Evolutionary conservation across 1,140 invertebrate species (phyloP).

Genomic region (Drosophila tani): DNA sequence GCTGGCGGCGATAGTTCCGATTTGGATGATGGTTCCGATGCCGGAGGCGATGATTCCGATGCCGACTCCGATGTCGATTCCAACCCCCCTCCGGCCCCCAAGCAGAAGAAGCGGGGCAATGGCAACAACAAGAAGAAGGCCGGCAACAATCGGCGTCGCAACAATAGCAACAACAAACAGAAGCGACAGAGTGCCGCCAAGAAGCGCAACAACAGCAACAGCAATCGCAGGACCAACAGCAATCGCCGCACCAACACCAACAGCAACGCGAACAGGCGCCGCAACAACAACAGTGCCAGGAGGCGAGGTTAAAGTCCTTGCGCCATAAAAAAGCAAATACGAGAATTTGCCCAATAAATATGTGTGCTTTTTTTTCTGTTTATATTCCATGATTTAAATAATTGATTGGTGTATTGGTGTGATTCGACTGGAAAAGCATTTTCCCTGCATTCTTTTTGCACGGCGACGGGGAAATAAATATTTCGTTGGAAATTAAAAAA

Average conservation of each 20-base stretch:
- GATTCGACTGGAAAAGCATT: constrained; percentile 6
- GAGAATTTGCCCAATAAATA: constrained; percentile 14
- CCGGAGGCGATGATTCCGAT: neutral
- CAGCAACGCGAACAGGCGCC: constrained; percentile 23
- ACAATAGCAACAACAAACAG: constrained; percentile 14
- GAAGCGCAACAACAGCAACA: constrained; percentile 9
- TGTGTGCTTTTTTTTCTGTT: neutral
- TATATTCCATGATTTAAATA: constrained; percentile 33
- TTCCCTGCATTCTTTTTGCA: constrained; percentile 2
- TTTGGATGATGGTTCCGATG: constrained; percentile 4
- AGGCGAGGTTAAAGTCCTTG: constrained; percentile 34
- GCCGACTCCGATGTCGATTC: neutral
- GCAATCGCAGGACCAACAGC: constrained; percentile 5
- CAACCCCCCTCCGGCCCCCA: neutral
- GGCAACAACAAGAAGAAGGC: constrained; percentile 26
- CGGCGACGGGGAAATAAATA: neutral
- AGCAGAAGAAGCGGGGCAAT: neutral
- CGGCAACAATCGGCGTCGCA: constrained; percentile 9
- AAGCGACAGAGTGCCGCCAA: constrained; percentile 12
- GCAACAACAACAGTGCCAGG: constrained; percentile 23
- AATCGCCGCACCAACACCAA: constrained; percentile 19
- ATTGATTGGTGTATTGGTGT: constrained; percentile 23
- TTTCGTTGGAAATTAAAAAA: constrained; percentile 12
- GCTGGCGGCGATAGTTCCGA: neutral
- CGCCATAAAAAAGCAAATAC: neutral